Base-by-base conservation (phyloP, 2,797 vertebrate species). In the Parambassis ranga region DNA sequence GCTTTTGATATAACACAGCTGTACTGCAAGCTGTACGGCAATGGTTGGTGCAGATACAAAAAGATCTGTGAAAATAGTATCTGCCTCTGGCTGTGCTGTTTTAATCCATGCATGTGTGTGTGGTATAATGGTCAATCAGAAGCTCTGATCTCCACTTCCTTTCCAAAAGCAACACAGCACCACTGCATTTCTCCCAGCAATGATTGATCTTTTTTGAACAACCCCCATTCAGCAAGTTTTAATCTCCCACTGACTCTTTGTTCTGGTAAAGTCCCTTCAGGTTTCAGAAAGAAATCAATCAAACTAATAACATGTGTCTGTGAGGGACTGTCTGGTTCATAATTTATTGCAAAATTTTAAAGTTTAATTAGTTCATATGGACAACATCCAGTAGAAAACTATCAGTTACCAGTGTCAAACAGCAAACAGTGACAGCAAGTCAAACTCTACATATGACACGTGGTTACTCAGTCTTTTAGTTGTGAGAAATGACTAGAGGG, bases 171-270 rank as follows among this genome's bases (percentile, higher is more conserved):
- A 70, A 35, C 53, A 67, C 43, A 81, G 47, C 65, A 69, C 48
- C 81, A 76, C 75, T 75, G 67, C 62, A 36, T 46, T 66, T 66
- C 56, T 67, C 36, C 31, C 68, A 59, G 65, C 48, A 55, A 48
- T 77, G 86, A 89, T 75, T 86, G 51, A 89, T 88, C 81, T 74
- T 74, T 66, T 76, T 80, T 65, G 65, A 55, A 71, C 49, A 37
- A 71, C 50, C 52, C 61, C 48, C 47, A 63, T 43, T 66, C 65
- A 68, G 75, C 76, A 83, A 56, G 65, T 83, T 83, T 75, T 58
- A 55, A 55, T 75, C 66, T 38, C 46, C 28, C 48, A 58, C 69
- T 73, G 32, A 64, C 67, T 74, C 80, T 84, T 82, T 90, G 82
- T 83, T 83, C 61, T 71, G 42, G 35, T 51, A 41, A 63, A 75